Base-by-base conservation (phyloP, 2,797 vertebrate species). In the Gouania willdenowi region DNA sequence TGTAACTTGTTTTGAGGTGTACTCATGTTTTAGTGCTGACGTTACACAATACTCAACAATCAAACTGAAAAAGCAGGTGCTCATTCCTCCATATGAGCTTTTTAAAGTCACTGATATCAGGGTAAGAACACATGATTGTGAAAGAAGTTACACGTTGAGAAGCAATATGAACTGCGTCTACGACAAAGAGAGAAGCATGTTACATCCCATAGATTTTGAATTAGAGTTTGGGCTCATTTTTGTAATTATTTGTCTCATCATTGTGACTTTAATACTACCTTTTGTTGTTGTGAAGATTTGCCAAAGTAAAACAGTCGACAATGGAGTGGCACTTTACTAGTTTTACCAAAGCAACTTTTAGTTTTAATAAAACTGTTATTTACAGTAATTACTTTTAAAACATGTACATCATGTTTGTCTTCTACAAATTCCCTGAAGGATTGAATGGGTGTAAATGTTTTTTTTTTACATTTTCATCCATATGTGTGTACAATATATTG, bases 1-100 rank as follows among this genome's bases (percentile, higher is more conserved):
- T 1, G 7, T n/a, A 5, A 42, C 32, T 3, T 66, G 73, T 57
- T 72, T 75, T 3, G 23, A 66, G 10, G 19, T 68, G 1, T 4
- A 50, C 29, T 68, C 63, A 0, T 80, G 65, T 46, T 80, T 77
- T 8, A 62, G 71, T 13, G 57, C 65, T 8, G 37, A 79, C 1
- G 0, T 75, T 10, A 57, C 53, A 2, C 11, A 31, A 16, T 75
- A 75, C 17, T 75, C 77, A 5, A 37, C 44, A 3, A 8, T 55
- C 13, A 34, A 46, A 18, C 8, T 4, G 8, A 29, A n/a, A 1
- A 34, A 14, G 5, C 65, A 77, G 49, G 58, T 70, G 11, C 39
- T 70, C 4, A 72, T 80, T 61, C 73, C 77, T 19, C 58, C 73
- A 0, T 72, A 63, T 21, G 73, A 79, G 30, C 45, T 58, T 0